Percentiles rank a stretch among this genome's conserved stretches.
Evolutionary conservation across 2,113 vertebrate genomes (phyloP).

Genomic region (Chloroceryle aenea): DNA sequence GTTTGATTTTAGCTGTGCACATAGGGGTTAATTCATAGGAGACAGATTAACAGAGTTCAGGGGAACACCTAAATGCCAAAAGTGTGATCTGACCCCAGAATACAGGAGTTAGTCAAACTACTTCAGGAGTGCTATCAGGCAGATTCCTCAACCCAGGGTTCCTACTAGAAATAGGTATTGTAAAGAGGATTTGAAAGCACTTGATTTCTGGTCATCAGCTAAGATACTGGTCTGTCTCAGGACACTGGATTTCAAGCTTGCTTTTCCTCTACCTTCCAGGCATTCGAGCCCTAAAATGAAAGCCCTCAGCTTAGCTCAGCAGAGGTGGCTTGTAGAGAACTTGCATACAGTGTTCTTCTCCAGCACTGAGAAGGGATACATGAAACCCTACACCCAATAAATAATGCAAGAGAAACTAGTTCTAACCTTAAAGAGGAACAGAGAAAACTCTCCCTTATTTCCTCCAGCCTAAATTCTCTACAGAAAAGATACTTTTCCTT

Average conservation of each 20-base stretch:
- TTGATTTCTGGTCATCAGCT: not conserved
- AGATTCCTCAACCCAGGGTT: not conserved
- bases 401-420: not conserved
- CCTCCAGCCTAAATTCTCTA: not conserved
- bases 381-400: not conserved
- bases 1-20: not conserved
- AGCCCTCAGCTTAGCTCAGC: not conserved
- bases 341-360: accelerated
- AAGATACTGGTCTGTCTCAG: not conserved
- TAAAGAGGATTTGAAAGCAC: not conserved
- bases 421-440: not conserved
- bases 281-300: not conserved
- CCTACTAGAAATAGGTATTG: not conserved
- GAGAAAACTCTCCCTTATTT: not conserved
- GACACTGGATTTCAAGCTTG: not conserved
- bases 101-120: not conserved
- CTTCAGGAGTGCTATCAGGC: accelerated
- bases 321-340: not conserved
- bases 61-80: not conserved
- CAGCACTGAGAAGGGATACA: not conserved
- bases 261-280: not conserved
- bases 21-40: not conserved
- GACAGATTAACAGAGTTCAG: accelerated
- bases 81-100: not conserved
- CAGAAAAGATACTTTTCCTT: not conserved